Base-by-base conservation (phyloP, 2,113 vertebrate genomes). In the Tympanuchus pallidicinctus region DNA sequence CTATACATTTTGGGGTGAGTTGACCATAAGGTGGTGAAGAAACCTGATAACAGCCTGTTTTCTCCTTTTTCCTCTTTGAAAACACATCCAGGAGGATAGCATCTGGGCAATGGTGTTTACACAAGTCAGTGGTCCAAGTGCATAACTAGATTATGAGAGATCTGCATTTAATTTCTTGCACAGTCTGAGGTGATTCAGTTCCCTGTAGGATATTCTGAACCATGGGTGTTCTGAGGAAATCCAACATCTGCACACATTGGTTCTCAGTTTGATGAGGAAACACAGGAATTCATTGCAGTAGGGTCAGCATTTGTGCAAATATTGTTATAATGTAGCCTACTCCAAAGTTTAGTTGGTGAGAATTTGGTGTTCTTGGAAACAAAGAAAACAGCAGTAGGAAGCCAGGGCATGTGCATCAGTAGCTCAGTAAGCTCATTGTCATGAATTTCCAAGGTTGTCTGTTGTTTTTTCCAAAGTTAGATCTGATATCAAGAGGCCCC, bases 391-490 rank as follows among this genome's bases (percentile, higher is more conserved):
- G 5, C 38, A 12, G 7, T 43, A 78, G 52, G 34, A 67, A 74
- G 34, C 21, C 1, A 0, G 15, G 34, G 15, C 17, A 16, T 27
- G 14, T 2, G 0, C 5, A 2, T 50, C 43, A 74, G 20, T 36
- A 70, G 60, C 63, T 75, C 59, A 6, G 28, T 47, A 25, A 36
- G 20, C n/a, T 75, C 61, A 1, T 16, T 63, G 66, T 42, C 19
- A 2, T 17, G 22, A 60, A 24, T 72, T 63, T 65, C 71, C 64
- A 54, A 79, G 75, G 38, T 32, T 88, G 67, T 60, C 45, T 75
- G 25, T 67, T 38, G 64, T 50, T 43, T 28, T 85, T 85, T 30
- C 8, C 25, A 79, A 57, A 66, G 7, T 76, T 2, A 61, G 24
- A 48, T 20, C 34, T 72, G 19, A 24, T 47, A 43, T 72, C 11